A percentile compares a stretch with the other conserved stretches of the same genome.
Evolutionary conservation across 1,140 invertebrate species (phyloP).

Genomic region (Aphis gossypii): DNA sequence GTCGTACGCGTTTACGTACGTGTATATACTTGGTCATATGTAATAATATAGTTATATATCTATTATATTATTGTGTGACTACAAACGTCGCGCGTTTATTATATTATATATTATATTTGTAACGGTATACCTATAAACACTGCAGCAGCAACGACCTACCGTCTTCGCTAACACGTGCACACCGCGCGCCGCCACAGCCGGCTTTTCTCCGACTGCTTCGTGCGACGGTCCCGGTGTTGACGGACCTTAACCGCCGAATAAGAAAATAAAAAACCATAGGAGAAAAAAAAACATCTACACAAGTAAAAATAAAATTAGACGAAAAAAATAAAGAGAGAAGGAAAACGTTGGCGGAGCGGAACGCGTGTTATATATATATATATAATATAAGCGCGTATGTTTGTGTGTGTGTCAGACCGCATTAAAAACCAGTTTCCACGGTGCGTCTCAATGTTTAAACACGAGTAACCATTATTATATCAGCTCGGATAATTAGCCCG

Average conservation of each 20-base stretch:
- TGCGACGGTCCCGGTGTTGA: conserved; percentile 15
- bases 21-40: background rate
- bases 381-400: background rate
- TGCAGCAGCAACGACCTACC: conserved; percentile 34
- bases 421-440: conserved; percentile 56
- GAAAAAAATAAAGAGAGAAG: conserved; percentile 18
- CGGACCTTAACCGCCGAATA: conserved; percentile 43
- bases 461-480: conserved; percentile 46
- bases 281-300: conserved; percentile 28
- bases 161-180: conserved; percentile 23
- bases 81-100: background rate
- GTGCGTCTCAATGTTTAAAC: conserved; percentile 49
- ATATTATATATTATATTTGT: background rate
- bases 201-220: background rate
- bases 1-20: too few relatives aligned
- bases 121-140: conserved; percentile 45
- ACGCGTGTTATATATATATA: background rate
- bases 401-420: conserved; percentile 3
- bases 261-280: background rate
- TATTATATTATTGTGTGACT: background rate
- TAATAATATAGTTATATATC: background rate
- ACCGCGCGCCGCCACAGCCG: background rate
- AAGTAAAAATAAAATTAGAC: conserved; percentile 32
- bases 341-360: conserved; percentile 53
- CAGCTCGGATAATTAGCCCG: conserved; percentile 53